Conservation (phyloP, 2,888 invertebrate species). For the Clivina fossor region DNA sequence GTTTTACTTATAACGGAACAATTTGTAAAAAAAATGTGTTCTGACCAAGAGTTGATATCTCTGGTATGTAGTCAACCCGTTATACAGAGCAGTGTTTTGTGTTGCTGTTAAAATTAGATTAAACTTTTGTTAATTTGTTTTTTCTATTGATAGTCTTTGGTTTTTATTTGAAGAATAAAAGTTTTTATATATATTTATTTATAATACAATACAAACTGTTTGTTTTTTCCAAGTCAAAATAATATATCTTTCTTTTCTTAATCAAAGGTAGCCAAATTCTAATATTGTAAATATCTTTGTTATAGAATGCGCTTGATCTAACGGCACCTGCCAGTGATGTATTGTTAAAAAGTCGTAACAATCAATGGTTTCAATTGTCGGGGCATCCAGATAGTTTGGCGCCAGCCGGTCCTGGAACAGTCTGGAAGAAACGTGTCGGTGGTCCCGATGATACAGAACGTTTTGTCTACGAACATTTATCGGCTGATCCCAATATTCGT, state of each 20-base stretch:
- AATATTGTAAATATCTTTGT: constrained; percentile 51
- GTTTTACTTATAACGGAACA: no score
- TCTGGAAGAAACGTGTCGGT: constrained; percentile 84
- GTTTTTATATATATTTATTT: no score
- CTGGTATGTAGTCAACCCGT: no score
- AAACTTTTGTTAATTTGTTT: no score
- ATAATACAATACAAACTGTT: no score
- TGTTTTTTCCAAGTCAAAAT: background rate
- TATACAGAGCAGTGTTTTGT: no score
- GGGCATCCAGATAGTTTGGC: constrained; percentile 93
- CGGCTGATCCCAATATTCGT: constrained; percentile 70
- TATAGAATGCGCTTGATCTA: constrained; percentile 87
- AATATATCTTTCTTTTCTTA: background rate
- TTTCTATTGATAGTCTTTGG: no score
- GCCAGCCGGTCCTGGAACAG: constrained; percentile 89
- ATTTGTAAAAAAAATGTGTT: no score
- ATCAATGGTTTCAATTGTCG: constrained; percentile 87
- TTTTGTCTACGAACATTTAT: constrained; percentile 76
- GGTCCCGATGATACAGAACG: constrained; percentile 73
- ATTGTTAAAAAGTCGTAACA: constrained; percentile 69
- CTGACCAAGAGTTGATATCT: no score
- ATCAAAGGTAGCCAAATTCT: no score
- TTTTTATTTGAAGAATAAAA: no score
- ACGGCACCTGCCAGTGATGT: constrained; percentile 89
- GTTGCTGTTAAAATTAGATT: no score